phyloP scores from a whole-genome alignment of 2,113 vertebrate species.

The Nycticryphes semicollaris region DNA sequence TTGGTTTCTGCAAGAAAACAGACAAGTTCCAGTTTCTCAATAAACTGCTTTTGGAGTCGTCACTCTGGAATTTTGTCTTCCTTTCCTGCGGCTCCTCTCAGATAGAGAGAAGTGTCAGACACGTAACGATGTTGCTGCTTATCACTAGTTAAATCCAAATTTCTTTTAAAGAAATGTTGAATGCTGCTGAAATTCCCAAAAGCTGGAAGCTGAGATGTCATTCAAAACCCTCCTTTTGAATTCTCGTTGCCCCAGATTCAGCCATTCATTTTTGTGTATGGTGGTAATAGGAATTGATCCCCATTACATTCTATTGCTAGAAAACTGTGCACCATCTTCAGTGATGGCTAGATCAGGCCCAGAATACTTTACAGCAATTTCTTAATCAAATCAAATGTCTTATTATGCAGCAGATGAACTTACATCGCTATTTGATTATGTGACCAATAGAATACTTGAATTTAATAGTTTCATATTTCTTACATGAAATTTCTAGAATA shows the following conservation, averaged over 20 bases:
- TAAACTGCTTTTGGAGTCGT: background rate
- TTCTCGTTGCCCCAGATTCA: background rate
- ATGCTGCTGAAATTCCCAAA: background rate
- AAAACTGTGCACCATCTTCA: background rate
- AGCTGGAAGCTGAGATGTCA: background rate
- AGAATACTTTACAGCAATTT: background rate
- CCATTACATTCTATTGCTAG: background rate
- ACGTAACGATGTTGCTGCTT: background rate
- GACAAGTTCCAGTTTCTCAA: conserved; percentile 27
- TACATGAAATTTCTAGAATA: background rate
- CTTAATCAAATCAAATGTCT: background rate
- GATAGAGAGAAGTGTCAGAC: background rate
- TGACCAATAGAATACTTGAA: background rate
- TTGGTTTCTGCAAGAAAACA: conserved; percentile 29
- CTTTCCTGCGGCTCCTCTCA: background rate
- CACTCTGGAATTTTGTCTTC: background rate
- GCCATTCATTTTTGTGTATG: background rate
- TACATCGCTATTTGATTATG: background rate
- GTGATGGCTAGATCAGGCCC: background rate
- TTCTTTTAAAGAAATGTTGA: background rate
- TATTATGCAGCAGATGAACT: background rate
- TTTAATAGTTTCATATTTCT: background rate
- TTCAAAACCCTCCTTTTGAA: background rate
- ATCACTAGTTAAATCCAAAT: background rate
- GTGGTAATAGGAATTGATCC: background rate